These are phyloP conservation scores for Volucella bombylans DNA, from an alignment of 2,888 invertebrate genomes.

Conservation along the genomic window DNA sequence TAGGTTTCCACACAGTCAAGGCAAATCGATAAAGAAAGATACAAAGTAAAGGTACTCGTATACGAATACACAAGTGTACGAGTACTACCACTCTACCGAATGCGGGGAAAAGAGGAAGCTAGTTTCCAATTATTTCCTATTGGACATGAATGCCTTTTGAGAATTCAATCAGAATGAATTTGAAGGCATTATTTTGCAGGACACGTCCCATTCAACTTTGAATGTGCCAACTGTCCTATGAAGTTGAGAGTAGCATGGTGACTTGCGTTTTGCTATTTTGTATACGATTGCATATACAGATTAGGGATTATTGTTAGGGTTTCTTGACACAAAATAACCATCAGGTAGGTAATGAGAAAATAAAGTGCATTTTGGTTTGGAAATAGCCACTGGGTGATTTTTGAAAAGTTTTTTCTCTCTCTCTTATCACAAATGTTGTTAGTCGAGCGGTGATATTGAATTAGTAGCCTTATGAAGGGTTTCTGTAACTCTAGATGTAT, in stretches of 20 bases:
- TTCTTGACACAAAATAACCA: neutral
- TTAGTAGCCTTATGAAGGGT: too few relatives aligned
- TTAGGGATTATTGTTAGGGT: conserved; percentile 8
- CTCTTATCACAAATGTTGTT: too few relatives aligned
- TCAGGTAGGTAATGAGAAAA: neutral
- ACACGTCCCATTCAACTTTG: conserved; percentile 60
- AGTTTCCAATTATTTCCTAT: conserved; percentile 73
- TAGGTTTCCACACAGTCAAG: conserved; percentile 55
- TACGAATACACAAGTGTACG: neutral
- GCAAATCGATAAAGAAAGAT: conserved; percentile 61
- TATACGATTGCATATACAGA: conserved; percentile 2
- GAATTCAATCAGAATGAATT: conserved; percentile 68
- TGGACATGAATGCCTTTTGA: conserved; percentile 65
- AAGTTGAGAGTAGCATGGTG: neutral
- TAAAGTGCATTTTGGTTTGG: neutral
- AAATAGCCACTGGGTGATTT: too few relatives aligned
- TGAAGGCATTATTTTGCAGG: conserved; percentile 55
- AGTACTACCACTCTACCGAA: neutral
- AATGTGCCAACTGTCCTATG: conserved; percentile 52
- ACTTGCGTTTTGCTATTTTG: neutral
- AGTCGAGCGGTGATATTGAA: too few relatives aligned
- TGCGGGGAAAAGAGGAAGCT: conserved; percentile 40
- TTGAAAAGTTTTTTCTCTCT: too few relatives aligned
- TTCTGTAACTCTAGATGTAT: too few relatives aligned
- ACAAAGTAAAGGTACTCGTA: neutral